These are phyloP conservation scores for Sprattus sprattus DNA, from an alignment of 2,113 vertebrate genomes.

Conservation along the genomic window DNA sequence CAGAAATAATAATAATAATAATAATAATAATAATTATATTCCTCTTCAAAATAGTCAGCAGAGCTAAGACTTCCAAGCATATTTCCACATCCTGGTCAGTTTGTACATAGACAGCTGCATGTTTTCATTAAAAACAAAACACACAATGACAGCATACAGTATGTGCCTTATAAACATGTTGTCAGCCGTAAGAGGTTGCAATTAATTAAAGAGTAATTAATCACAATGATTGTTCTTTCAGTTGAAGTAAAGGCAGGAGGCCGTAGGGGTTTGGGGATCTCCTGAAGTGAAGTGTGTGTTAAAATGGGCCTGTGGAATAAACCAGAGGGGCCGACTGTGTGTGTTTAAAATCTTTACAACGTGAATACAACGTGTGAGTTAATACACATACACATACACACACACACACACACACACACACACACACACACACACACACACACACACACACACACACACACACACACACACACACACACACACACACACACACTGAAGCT, in stretches of 20 bases:
- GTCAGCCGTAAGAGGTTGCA: not conserved
- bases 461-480: not conserved
- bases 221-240: not conserved
- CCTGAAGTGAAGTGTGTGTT: too few species aligned
- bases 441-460: not conserved
- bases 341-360: not conserved
- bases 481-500: too few species aligned
- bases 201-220: not conserved
- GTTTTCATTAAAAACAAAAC: not conserved
- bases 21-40: too few species aligned
- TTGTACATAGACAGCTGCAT: too few species aligned
- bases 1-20: too few species aligned
- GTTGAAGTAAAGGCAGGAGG: not conserved
- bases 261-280: not conserved
- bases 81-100: too few species aligned
- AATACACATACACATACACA: not conserved
- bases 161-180: not conserved
- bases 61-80: too few species aligned
- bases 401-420: conserved; percentile 16
- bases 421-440: too few species aligned
- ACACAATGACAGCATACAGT: too few species aligned
- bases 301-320: too few species aligned
- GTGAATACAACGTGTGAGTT: too few species aligned
- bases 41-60: too few species aligned
- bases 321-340: not conserved